phyloP scores from a whole-genome alignment of 2,888 invertebrate genomes.

The Lepeophtheirus nordmannii region DNA sequence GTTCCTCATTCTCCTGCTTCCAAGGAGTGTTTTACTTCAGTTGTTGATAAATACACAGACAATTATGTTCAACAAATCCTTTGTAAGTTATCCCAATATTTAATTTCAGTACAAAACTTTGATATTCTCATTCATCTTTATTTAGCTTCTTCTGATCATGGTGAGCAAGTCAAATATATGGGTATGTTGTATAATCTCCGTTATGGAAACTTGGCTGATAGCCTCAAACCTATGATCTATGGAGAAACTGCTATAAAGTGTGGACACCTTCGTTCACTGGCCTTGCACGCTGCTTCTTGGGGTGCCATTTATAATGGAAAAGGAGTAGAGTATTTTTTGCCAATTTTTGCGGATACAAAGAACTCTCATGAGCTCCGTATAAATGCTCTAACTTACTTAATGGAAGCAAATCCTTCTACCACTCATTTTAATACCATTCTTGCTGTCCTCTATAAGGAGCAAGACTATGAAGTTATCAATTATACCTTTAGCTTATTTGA shows the following conservation, averaged over 20 bases:
- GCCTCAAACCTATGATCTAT: slow-evolving; percentile 10
- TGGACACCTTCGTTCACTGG: neutral
- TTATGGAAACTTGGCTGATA: slow-evolving; percentile 4
- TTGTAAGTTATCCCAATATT: neutral
- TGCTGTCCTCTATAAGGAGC: slow-evolving; percentile 13
- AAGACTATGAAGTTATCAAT: slow-evolving; percentile 21
- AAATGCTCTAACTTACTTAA: slow-evolving; percentile 7
- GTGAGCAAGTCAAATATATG: neutral
- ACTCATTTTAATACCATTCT: slow-evolving; percentile 17
- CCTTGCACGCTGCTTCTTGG: slow-evolving; percentile 14
- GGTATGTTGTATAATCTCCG: slow-evolving; percentile 8
- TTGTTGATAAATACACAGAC: neutral
- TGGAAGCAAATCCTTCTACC: slow-evolving; percentile 7
- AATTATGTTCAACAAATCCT: slow-evolving; percentile 7
- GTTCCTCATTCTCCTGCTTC: neutral
- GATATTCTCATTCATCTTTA: neutral
- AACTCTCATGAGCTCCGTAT: slow-evolving; percentile 11
- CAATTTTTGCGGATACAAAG: slow-evolving; percentile 7
- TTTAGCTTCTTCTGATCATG: neutral
- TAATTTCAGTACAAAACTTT: neutral
- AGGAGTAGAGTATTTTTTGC: slow-evolving; percentile 10
- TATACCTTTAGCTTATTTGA: slow-evolving; percentile 22
- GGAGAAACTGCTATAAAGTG: neutral
- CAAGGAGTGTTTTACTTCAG: slow-evolving; percentile 5
- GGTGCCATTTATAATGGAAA: neutral